These are phyloP conservation scores for Forficula auricularia DNA, from an alignment of 1,140 invertebrate genomes.

Conservation along the genomic window DNA sequence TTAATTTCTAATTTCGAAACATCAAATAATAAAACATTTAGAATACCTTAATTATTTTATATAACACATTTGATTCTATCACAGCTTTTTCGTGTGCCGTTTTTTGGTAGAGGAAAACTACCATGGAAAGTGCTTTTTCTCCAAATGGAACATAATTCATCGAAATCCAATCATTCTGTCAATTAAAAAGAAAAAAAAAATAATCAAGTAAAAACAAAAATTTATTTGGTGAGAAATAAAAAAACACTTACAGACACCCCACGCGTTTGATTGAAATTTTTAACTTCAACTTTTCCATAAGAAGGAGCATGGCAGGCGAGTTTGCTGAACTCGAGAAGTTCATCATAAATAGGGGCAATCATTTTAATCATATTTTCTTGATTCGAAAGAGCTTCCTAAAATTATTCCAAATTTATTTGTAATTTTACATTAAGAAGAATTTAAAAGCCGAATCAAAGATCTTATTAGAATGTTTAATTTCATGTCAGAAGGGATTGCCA, in stretches of 20 bases:
- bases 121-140: conserved; percentile 63
- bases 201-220: not conserved
- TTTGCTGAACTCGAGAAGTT: conserved; percentile 55
- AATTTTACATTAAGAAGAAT: too few species aligned
- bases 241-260: conserved; percentile 22
- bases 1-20: too few species aligned
- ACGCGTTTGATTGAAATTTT: conserved; percentile 30
- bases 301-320: conserved; percentile 51
- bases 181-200: conserved; percentile 18
- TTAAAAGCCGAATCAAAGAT: too few species aligned
- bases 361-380: conserved; percentile 46
- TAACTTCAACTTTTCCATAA: conserved; percentile 37
- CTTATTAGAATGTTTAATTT: too few species aligned
- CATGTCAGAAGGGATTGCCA: too few species aligned
- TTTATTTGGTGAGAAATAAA: conserved; percentile 13
- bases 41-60: conserved; percentile 50
- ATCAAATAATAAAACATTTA: too few species aligned
- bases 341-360: conserved; percentile 61
- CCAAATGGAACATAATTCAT: conserved; percentile 81
- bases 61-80: conserved; percentile 55
- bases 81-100: conserved; percentile 56
- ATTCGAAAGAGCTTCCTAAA: conserved; percentile 47
- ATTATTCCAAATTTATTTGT: too few species aligned
- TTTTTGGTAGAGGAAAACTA: conserved; percentile 63
- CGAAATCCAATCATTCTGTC: conserved; percentile 54